Base-by-base conservation (phyloP, 2,888 invertebrate genomes). In the Sesia bembeciformis region DNA sequence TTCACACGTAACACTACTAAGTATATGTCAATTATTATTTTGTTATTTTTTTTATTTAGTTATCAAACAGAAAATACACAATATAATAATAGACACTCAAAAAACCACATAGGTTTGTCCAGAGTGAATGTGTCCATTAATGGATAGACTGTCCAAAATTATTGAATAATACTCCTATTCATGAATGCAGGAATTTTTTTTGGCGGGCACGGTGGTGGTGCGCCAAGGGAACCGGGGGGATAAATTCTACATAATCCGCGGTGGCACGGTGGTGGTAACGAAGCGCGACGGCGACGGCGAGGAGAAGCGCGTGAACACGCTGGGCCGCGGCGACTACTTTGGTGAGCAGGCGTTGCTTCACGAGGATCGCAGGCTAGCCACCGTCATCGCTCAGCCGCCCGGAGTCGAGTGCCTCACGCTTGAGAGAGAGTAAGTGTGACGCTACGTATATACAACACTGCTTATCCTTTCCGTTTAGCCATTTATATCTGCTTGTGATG, bases 211-310 rank as follows among this genome's bases (percentile, higher is more conserved):
- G 0, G 92, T 92, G 58, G 96, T 97, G 56, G 93, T 97, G 6
- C 90, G 93, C 0, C 96, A 97, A 81, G 97, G 97, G 0, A 96
- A 96, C 64, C 91, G 92, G 40, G 97, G 97, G 3, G 96, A 97
- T 74, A 96, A 96, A 65, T 97, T 97, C 84, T 97, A 95, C 73
- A 96, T 97, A 57, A 96, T 97, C 68, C 94, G 95, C 60, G 95
- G 95, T 4, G 96, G 96, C 23, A 93, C 92, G 8, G 96, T 96
- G 4, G 91, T 92, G 52, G 92, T 96, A 53, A 93, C 93, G 6
- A 94, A 94, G 71, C 87, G 90, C 39, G 91, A 91, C 5, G 91
- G 90, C 3, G 91, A 91, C 41, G 89, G 86, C 6, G 90, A 85
- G 0, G 94, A 95, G 60, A 88, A 91, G 58, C 90, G 93, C 8